Conservation (phyloP, 2,797 vertebrate genomes). For the Chromobotia macracanthus region DNA sequence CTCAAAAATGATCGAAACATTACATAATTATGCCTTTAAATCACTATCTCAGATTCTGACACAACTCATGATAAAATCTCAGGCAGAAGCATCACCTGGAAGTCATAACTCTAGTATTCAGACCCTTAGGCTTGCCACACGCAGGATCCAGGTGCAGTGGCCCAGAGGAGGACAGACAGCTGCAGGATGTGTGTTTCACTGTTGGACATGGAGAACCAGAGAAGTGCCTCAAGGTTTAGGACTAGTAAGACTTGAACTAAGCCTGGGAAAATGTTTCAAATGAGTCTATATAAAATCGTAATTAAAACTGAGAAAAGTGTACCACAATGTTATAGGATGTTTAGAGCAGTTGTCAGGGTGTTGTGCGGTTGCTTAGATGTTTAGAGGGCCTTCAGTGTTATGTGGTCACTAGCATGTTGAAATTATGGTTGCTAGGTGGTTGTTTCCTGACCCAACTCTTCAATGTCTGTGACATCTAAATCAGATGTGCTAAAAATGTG, state of each 20-base stretch:
- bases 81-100: slow-evolving; percentile 58
- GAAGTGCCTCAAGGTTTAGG: slow-evolving; percentile 4
- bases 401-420: too few species aligned
- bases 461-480: too few species aligned
- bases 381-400: too few species aligned
- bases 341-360: too few species aligned
- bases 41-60: neutral
- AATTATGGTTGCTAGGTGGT: too few species aligned
- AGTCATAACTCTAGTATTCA: slow-evolving; percentile 58
- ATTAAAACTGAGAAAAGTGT: too few species aligned
- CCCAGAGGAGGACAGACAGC: slow-evolving; percentile 9
- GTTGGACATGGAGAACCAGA: slow-evolving; percentile 4
- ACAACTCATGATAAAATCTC: slow-evolving; percentile 35
- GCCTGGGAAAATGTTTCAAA: slow-evolving; percentile 7
- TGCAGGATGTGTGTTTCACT: neutral
- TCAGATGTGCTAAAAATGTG: too few species aligned
- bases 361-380: too few species aligned
- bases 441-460: too few species aligned
- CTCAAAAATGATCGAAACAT: slow-evolving; percentile 8
- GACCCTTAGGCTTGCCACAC: slow-evolving; percentile 39
- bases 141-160: slow-evolving; percentile 59
- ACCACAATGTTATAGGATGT: too few species aligned
- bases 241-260: neutral
- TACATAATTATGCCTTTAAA: slow-evolving; percentile 22
- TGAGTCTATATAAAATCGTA: neutral